phyloP scores from a whole-genome alignment of 2,797 vertebrate genomes.

The Acrocephalus scirpaceus region DNA sequence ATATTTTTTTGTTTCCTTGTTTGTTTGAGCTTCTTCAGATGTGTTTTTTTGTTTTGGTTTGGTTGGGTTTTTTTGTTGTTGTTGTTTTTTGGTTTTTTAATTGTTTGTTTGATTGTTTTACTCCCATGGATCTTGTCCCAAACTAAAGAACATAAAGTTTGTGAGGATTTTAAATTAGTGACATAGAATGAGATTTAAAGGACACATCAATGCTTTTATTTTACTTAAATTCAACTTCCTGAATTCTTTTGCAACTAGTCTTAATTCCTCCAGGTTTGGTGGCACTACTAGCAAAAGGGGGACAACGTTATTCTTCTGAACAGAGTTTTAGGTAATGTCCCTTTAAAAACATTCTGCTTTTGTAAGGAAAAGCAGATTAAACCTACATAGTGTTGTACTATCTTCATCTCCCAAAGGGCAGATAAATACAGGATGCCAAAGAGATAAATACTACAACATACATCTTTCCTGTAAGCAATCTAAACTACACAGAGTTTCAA shows the following conservation, averaged over 20 bases:
- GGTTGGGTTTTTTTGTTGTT: background rate
- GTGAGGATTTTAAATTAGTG: background rate
- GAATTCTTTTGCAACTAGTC: background rate
- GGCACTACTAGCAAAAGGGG: background rate
- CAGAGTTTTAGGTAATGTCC: background rate
- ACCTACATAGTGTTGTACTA: background rate
- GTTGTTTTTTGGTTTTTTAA: background rate
- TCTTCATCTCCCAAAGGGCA: background rate
- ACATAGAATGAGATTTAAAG: background rate
- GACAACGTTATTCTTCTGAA: background rate
- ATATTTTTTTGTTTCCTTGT: background rate
- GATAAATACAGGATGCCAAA: background rate
- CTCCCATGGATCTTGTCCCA: background rate
- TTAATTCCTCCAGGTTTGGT: background rate
- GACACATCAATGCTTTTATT: background rate
- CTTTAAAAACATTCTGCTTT: background rate
- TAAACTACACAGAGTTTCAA: background rate
- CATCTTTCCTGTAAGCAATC: background rate
- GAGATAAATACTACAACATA: background rate
- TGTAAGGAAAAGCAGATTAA: background rate
- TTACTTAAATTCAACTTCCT: background rate
- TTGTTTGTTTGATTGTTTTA: background rate
- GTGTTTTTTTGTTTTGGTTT: background rate
- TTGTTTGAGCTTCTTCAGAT: background rate
- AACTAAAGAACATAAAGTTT: background rate